Conservation (phyloP, 2,113 vertebrate species). For the Rhabdomys dilectus region DNA sequence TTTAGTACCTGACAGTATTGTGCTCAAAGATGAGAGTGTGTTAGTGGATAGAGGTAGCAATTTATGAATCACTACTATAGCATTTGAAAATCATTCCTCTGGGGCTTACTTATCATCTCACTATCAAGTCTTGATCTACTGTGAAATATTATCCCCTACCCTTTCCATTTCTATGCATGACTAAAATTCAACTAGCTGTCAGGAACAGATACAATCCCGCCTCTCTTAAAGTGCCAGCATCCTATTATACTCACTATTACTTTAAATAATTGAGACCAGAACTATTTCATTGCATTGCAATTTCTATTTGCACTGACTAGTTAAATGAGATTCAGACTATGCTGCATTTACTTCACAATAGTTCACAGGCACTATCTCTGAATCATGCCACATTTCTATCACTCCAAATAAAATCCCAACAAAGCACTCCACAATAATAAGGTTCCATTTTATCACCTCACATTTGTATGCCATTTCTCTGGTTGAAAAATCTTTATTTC, state of each 20-base stretch:
- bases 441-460: not conserved
- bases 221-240: not conserved
- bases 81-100: slow-evolving; percentile 13
- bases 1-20: not conserved
- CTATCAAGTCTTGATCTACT: not conserved
- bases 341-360: not conserved
- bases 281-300: not conserved
- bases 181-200: slow-evolving; percentile 4
- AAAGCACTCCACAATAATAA: not conserved
- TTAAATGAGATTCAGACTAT: not conserved
- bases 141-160: not conserved
- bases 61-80: not conserved
- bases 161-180: slow-evolving; percentile 3
- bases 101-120: not conserved
- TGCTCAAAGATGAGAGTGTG: not conserved
- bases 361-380: not conserved
- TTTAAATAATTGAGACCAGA: slow-evolving; percentile 9
- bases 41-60: not conserved
- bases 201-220: not conserved
- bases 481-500: not conserved
- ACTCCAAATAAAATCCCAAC: not conserved
- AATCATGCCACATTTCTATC: not conserved
- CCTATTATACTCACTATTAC: not conserved
- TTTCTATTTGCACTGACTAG: not conserved
- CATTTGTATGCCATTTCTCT: not conserved